A percentile compares a stretch with the other conserved stretches of the same genome.
Conservation (phyloP, 2,888 invertebrate genomes). For the Xanthorhoe spadicearia region DNA sequence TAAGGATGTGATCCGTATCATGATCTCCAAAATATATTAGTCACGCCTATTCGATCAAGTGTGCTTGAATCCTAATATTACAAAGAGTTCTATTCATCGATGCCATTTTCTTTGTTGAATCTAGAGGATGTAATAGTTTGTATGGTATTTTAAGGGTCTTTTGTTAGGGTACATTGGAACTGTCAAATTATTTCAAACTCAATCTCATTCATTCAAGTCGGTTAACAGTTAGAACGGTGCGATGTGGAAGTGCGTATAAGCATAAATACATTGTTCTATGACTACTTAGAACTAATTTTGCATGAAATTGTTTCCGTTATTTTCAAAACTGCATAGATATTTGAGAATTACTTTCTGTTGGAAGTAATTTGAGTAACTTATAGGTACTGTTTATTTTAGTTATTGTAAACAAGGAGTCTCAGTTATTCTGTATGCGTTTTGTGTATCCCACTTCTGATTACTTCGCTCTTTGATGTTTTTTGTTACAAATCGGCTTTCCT, state of each 20-base stretch:
- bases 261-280: not conserved
- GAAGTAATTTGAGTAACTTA: not conserved
- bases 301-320: not conserved
- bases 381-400: not conserved
- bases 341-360: not conserved
- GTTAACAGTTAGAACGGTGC: constrained; percentile 27
- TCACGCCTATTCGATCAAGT: constrained; percentile 55
- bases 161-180: constrained; percentile 48
- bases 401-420: not conserved
- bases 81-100: constrained; percentile 39
- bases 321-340: not conserved
- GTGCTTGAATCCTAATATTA: constrained; percentile 45
- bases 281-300: not conserved
- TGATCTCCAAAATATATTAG: constrained; percentile 45
- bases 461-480: constrained; percentile 4
- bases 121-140: constrained; percentile 14
- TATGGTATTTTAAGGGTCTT: constrained; percentile 34
- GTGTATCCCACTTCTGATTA: constrained; percentile 5
- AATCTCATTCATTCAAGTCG: constrained; percentile 34
- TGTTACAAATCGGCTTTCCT: constrained; percentile 25
- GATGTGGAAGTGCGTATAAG: constrained; percentile 12
- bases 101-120: constrained; percentile 20
- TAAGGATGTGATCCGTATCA: constrained; percentile 39
- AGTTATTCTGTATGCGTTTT: not conserved
- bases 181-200: constrained; percentile 45